These are phyloP conservation scores for Valencia hispanica DNA, from an alignment of 2,797 vertebrate species.

Conservation along the genomic window DNA sequence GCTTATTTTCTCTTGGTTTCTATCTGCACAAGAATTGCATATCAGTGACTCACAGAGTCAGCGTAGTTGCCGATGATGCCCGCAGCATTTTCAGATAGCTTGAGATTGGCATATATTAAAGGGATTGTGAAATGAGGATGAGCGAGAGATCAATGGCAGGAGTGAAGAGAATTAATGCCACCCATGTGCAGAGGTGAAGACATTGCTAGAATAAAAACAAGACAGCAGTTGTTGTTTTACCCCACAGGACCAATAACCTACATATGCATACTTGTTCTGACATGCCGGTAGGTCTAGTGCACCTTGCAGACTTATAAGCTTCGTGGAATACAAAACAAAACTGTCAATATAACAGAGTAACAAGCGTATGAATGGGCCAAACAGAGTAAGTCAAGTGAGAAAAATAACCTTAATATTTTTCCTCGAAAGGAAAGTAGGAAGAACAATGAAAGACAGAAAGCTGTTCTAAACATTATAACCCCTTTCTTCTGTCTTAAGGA, in stretches of 20 bases:
- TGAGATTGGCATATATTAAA: conserved; percentile 35
- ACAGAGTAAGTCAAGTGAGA: not conserved
- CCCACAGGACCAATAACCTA: not conserved
- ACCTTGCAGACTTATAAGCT: not conserved
- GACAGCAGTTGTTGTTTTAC: not conserved
- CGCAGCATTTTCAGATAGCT: conserved; percentile 38
- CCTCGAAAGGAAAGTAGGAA: not conserved
- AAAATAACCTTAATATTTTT: conserved; percentile 1
- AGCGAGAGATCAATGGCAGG: conserved; percentile 1
- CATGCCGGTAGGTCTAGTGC: not conserved
- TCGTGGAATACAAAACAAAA: not conserved
- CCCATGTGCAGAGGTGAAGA: conserved; percentile 16
- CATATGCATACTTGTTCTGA: conserved; percentile 2
- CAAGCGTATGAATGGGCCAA: not conserved
- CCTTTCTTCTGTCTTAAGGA: not conserved
- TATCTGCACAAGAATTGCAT: conserved; percentile 71
- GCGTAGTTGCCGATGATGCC: conserved; percentile 36
- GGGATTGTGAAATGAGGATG: conserved; percentile 10
- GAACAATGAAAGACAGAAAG: not conserved
- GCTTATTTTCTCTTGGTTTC: conserved; percentile 45
- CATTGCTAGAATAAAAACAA: conserved; percentile 2
- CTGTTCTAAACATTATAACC: not conserved
- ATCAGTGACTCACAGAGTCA: conserved; percentile 54
- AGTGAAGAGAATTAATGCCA: conserved; percentile 3
- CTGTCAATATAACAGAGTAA: not conserved